Base-by-base conservation (phyloP, 2,888 invertebrate genomes). In the Hypselothyrea guttata region DNA sequence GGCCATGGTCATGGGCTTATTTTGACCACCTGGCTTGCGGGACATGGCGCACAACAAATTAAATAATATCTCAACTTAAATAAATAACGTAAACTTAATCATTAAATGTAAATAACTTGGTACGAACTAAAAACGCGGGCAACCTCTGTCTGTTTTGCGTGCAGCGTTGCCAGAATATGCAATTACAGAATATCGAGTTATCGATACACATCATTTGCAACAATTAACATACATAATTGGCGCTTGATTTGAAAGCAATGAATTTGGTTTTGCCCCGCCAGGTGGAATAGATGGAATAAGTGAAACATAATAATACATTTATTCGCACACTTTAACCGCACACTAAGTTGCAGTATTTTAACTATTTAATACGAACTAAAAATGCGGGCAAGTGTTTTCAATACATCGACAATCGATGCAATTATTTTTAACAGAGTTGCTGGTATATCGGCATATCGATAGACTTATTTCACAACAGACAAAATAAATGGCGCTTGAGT, bases 1-100 rank as follows among this genome's bases (percentile, higher is more conserved):
- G 44, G 81, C 78, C 51, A 88, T 55, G 1, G 87, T 78, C 51
- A 87, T 66, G 22, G 86, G 87, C 30, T 84, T 86, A 4, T 62
- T 66, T 58, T 74, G 49, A 30, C 35, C 44, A n/a, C 27, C 4
- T 0, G 55, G 30, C 18, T 54, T 69, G 28, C 49, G 49, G 2
- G 71, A 56, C 69, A 69, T 69, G 13, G 7, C 56, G 15, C 15
- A 18, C 28, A 48, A 35, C 7, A 9, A 3, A 45, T 4, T 38
- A 13, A 27, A 8, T 11, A 13, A 11, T 13, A 9, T 1, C 7
- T 7, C 16, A 16, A 9, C 27, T 34, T 46, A 33, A 34, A 33
- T 42, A 37, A 46, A 51, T 38, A 44, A 37, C 16, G 48, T 22
- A n/a, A 47, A 58, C n/a, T 30, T 4, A 30, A 35, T 31, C 41